Evolutionary conservation across 2,797 vertebrate genomes (phyloP).

Genomic region (Psittacula echo): DNA sequence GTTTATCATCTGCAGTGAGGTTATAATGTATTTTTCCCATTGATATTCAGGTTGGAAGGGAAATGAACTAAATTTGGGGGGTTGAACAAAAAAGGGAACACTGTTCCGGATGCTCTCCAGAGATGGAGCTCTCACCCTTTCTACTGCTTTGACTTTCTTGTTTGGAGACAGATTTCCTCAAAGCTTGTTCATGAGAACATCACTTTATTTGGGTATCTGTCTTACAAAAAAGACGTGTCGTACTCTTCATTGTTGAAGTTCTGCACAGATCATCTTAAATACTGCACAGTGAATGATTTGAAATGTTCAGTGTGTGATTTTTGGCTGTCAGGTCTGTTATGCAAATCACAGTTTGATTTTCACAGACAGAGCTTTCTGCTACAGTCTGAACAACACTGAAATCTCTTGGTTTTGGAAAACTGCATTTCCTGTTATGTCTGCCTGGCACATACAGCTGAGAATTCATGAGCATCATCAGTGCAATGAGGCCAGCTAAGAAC

Average conservation of each 20-base stretch:
- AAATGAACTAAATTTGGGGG: neutral
- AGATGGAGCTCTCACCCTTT: neutral
- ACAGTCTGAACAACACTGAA: constrained; percentile 27
- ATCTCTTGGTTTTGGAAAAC: constrained; percentile 63
- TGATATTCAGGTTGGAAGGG: neutral
- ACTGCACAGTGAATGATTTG: neutral
- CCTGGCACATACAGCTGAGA: constrained; percentile 42
- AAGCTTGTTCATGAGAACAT: neutral
- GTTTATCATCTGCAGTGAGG: neutral
- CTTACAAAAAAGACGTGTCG: constrained; percentile 8
- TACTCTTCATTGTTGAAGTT: neutral
- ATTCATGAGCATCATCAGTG: constrained; percentile 67
- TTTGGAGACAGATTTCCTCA: constrained; percentile 19
- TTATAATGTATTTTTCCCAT: constrained; percentile 13
- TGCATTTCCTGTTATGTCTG: constrained; percentile 57
- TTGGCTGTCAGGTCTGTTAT: constrained; percentile 45
- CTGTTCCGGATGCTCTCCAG: neutral
- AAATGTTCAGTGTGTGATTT: constrained; percentile 7
- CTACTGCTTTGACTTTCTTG: constrained; percentile 12
- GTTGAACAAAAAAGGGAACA: neutral
- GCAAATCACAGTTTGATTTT: constrained; percentile 21
- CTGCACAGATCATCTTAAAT: neutral
- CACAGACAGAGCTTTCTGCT: constrained; percentile 50
- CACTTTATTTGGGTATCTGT: neutral
- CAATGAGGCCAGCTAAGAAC: constrained; percentile 56